These are phyloP conservation scores for Cerastis leucographa DNA, from an alignment of 2,888 invertebrate species.

Conservation along the genomic window DNA sequence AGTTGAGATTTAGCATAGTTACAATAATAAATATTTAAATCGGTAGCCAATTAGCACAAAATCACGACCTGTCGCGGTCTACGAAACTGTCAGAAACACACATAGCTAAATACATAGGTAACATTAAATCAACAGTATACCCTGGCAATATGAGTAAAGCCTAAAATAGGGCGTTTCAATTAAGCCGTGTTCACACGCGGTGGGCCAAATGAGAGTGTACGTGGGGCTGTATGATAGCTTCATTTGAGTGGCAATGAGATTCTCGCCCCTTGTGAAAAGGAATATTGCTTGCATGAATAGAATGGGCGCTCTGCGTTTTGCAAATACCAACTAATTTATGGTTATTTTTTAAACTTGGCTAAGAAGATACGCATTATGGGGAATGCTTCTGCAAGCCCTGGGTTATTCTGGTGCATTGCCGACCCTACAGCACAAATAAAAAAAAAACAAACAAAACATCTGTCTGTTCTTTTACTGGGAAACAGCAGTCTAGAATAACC, in stretches of 20 bases:
- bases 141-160: neutral
- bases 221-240: conserved; percentile 25
- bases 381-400: neutral
- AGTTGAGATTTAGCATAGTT: too few species aligned
- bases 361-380: neutral
- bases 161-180: conserved; percentile 36
- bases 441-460: neutral
- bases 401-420: neutral
- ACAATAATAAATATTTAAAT: too few species aligned
- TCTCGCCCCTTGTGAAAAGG: neutral
- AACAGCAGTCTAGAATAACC: neutral
- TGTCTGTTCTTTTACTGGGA: neutral
- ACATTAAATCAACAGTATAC: conserved; percentile 7
- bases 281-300: neutral
- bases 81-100: neutral
- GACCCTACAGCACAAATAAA: neutral
- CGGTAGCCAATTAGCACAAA: neutral
- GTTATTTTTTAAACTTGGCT: neutral
- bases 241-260: conserved; percentile 30
- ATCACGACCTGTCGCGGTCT: neutral
- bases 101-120: neutral
- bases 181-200: conserved; percentile 38
- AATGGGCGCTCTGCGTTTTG: neutral
- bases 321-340: conserved; percentile 5
- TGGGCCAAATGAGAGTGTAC: conserved; percentile 23